Evolutionary conservation across 2,888 invertebrate genomes (phyloP).

Genomic region (Tetropium fuscum): DNA sequence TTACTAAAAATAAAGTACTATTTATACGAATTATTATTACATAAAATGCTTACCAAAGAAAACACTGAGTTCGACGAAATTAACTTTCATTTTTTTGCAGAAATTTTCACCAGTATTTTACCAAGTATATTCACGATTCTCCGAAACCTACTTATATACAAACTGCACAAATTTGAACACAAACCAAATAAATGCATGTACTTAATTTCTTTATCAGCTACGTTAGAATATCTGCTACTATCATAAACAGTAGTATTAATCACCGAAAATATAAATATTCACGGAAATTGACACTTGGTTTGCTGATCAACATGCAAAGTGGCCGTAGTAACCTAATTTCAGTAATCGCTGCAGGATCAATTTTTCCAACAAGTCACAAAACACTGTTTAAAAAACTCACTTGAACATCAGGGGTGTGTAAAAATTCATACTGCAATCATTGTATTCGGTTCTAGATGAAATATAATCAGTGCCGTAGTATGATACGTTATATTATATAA

Average conservation of each 20-base stretch:
- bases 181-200: too few species aligned
- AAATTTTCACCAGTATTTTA: neutral
- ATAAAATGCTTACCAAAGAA: too few species aligned
- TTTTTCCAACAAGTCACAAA: too few species aligned
- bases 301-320: neutral
- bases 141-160: constrained; percentile 7
- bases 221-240: constrained; percentile 9
- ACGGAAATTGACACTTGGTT: neutral
- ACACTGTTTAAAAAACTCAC: too few species aligned
- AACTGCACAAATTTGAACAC: neutral
- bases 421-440: too few species aligned
- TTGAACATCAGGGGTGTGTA: too few species aligned
- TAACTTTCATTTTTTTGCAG: neutral
- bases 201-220: constrained; percentile 13
- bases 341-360: too few species aligned
- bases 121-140: neutral
- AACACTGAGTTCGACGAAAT: too few species aligned
- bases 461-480: too few species aligned
- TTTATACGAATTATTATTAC: too few species aligned
- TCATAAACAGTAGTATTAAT: constrained; percentile 3
- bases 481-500: too few species aligned
- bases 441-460: too few species aligned
- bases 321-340: constrained; percentile 11
- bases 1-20: neutral
- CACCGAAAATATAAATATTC: constrained; percentile 17